A percentile compares a stretch with the other conserved stretches of the same genome.
Evolutionary conservation across 2,797 vertebrate genomes (phyloP).

Genomic region (Sebastes variabilis): DNA sequence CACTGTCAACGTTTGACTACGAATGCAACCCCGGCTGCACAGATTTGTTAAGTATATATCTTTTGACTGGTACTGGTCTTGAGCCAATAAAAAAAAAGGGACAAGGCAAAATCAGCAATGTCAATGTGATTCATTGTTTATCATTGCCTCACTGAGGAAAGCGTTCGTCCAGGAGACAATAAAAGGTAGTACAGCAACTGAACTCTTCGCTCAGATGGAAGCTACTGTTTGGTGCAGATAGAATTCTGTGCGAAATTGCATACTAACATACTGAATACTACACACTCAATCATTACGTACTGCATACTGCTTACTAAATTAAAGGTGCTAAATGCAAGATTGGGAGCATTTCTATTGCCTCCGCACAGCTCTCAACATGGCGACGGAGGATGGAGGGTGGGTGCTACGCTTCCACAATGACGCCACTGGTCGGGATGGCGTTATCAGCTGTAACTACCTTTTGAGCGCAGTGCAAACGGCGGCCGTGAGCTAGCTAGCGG

Average conservation of each 20-base stretch:
- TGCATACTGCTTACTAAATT: not conserved
- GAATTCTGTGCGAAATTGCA: not conserved
- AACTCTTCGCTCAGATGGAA: not conserved
- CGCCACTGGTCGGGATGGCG: too few relatives aligned
- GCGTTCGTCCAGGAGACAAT: conserved; percentile 25
- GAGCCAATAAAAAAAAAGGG: conserved; percentile 48
- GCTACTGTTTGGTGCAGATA: conserved; percentile 24
- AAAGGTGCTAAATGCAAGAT: too few relatives aligned
- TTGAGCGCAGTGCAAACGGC: too few relatives aligned
- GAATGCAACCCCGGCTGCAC: conserved; percentile 37
- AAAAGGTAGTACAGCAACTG: conserved; percentile 10
- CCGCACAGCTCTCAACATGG: too few relatives aligned
- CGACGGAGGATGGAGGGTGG: too few relatives aligned
- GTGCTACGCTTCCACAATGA: too few relatives aligned
- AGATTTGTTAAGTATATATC: conserved; percentile 55
- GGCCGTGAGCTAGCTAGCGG: too few relatives aligned
- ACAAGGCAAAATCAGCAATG: conserved; percentile 55
- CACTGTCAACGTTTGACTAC: conserved; percentile 56
- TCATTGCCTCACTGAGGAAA: conserved; percentile 1
- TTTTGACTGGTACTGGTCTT: conserved; percentile 51
- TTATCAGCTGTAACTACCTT: too few relatives aligned
- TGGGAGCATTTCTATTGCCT: too few relatives aligned
- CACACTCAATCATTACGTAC: not conserved
- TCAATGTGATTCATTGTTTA: conserved; percentile 40
- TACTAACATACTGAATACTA: not conserved